Conservation (phyloP, 2,797 vertebrate genomes). For the Acestrorhynchus altus region DNA sequence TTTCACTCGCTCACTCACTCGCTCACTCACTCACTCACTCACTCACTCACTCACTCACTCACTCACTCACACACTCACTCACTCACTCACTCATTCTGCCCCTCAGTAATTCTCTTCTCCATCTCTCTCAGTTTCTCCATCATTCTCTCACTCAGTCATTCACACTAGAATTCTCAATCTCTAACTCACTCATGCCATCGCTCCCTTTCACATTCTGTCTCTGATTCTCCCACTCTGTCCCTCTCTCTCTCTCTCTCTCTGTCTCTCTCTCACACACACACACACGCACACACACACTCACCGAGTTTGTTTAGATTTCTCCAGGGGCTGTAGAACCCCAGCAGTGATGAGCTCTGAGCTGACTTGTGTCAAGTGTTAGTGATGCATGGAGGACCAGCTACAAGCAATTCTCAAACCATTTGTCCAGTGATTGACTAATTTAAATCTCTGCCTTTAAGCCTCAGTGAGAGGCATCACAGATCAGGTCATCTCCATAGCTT, state of each 20-base stretch:
- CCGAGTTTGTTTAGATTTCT: constrained; percentile 41
- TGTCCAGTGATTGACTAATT: constrained; percentile 67
- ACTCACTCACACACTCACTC: background rate
- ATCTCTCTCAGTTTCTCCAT: constrained; percentile 1
- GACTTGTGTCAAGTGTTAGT: constrained; percentile 52
- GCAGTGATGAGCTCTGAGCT: constrained; percentile 58
- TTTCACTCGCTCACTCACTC: background rate
- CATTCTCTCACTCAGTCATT: background rate
- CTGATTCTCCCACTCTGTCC: constrained; percentile 1
- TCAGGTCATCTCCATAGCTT: constrained; percentile 22
- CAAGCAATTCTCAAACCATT: constrained; percentile 41
- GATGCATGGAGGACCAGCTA: constrained; percentile 56
- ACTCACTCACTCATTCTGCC: background rate
- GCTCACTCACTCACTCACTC: background rate
- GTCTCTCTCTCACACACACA: background rate
- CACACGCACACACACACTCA: constrained; percentile 13
- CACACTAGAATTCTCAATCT: background rate
- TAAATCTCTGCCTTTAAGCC: constrained; percentile 60
- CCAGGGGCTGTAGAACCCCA: constrained; percentile 63
- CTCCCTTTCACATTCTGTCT: background rate
- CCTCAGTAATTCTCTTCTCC: background rate
- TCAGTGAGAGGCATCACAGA: constrained; percentile 34
- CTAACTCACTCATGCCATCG: background rate
- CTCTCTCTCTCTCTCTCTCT: background rate
- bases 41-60: background rate